Conservation (phyloP, 2,113 vertebrate genomes). For the Motacilla alba region DNA sequence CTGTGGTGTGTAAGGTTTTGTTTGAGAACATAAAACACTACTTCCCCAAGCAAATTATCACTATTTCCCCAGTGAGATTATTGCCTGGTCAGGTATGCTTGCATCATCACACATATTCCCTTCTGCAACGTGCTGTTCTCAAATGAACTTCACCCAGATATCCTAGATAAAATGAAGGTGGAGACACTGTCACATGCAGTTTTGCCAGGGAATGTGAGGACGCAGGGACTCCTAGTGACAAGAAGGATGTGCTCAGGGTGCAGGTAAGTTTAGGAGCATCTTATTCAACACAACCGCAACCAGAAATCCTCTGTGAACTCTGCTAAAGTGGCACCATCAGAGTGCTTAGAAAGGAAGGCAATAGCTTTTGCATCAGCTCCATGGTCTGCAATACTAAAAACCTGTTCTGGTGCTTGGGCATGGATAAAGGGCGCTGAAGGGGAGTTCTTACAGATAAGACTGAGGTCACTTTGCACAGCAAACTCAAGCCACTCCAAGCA, state of each 20-base stretch:
- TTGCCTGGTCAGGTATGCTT: background rate
- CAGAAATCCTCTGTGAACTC: background rate
- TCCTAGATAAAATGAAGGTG: background rate
- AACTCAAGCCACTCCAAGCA: background rate
- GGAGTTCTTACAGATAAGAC: background rate
- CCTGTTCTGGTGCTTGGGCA: background rate
- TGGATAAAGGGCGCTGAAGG: background rate
- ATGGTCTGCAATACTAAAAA: background rate
- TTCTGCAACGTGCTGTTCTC: background rate
- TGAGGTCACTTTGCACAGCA: background rate
- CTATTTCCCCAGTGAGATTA: background rate
- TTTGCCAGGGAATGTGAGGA: background rate
- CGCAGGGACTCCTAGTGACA: background rate
- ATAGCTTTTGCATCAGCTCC: background rate
- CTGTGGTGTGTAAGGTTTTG: background rate
- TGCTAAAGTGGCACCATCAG: background rate
- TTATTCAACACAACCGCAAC: background rate
- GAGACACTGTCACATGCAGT: fast-evolving
- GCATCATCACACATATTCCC: background rate
- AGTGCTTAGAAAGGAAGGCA: background rate
- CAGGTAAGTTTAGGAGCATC: fast-evolving
- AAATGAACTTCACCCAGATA: background rate
- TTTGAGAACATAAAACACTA: background rate
- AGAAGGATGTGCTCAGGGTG: background rate
- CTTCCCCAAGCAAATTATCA: background rate